Evolutionary conservation across 2,113 vertebrate species (phyloP).

Genomic region (Ophthalmolycus amberensis): DNA sequence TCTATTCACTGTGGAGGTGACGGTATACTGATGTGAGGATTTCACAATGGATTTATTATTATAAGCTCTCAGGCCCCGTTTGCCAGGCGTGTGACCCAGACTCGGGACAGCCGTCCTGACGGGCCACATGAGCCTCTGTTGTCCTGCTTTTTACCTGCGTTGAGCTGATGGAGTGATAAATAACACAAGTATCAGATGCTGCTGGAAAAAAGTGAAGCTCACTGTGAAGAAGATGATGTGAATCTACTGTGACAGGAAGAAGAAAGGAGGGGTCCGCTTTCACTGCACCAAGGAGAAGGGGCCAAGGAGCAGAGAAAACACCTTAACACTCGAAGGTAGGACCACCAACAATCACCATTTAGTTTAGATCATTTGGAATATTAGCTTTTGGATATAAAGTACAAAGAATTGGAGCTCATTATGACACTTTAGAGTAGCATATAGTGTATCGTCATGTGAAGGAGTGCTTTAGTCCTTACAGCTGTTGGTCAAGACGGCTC

Average conservation of each 20-base stretch:
- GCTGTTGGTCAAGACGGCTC: slow-evolving; percentile 12
- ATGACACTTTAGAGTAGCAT: background rate
- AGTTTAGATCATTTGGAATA: background rate
- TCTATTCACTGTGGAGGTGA: slow-evolving; percentile 48
- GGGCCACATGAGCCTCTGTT: slow-evolving; percentile 33
- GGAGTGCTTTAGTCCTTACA: slow-evolving; percentile 8
- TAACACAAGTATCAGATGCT: slow-evolving; percentile 4
- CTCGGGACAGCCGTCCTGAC: slow-evolving; percentile 20
- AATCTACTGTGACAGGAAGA: slow-evolving; percentile 21
- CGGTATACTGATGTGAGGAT: slow-evolving; percentile 66
- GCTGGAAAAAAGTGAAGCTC: slow-evolving; percentile 27
- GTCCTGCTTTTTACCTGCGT: slow-evolving; percentile 44
- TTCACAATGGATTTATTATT: slow-evolving; percentile 77
- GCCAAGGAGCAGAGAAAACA: slow-evolving; percentile 10
- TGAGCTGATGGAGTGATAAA: slow-evolving; percentile 31
- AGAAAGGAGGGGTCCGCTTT: background rate
- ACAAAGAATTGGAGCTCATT: background rate
- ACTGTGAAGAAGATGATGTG: slow-evolving; percentile 22
- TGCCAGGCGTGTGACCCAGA: slow-evolving; percentile 49
- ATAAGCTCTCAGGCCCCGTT: slow-evolving; percentile 38
- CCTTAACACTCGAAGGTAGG: slow-evolving; percentile 54
- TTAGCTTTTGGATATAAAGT: background rate
- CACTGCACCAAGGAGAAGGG: slow-evolving; percentile 1
- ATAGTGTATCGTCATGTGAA: background rate
- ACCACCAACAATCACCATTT: background rate